Evolutionary conservation across 2,113 vertebrate genomes (phyloP), one percentile per base, ranked within the genome.

Genomic region (Lophius piscatorius): DNA sequence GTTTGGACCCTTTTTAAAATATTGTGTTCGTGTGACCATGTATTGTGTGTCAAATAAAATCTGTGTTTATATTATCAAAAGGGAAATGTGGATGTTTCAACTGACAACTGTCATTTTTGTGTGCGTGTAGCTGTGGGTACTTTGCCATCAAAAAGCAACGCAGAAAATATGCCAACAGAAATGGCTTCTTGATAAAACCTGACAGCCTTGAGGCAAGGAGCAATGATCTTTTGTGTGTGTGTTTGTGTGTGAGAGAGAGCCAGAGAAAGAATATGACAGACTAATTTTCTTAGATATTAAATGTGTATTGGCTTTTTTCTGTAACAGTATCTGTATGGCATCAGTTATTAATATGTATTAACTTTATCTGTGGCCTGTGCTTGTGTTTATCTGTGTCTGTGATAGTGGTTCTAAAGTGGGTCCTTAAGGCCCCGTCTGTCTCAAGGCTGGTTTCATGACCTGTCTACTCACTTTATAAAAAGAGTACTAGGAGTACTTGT

Each of bases 371-470:
- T 41, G 28, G 26, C 18, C 31, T 56, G 8, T 50, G n/a, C 73
- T 18, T 65, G 31, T 76, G 46, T 65, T 26, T 46, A 6, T 31
- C 23, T 76, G 60, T 50, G 64, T 56, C 33, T 59, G 6, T 40
- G 44, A 50, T 39, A 55, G 49, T 64, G 38, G 60, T 64, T 80
- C 18, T 70, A 29, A 64, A 81, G 50, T 17, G 57, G 68, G 63
- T 75, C 81, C 81, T 59, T 33, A 38, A 76, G 79, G 83, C 81
- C 39, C 47, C 66, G 39, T 83, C 49, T 85, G 52, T 85, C 78
- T 84, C 49, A 10, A 68, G 80, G 72, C 78, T 69, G 68, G 41
- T 70, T 82, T 71, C 20, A 63, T 63, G 57, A 62, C 57, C 57
- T 13, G 76, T 82, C 71, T 88, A 79, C 76, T 80, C 70, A 57